A percentile compares a stretch with the other conserved stretches of the same genome.
phyloP scores from a whole-genome alignment of 2,113 vertebrate genomes.

The Marmota monax region DNA sequence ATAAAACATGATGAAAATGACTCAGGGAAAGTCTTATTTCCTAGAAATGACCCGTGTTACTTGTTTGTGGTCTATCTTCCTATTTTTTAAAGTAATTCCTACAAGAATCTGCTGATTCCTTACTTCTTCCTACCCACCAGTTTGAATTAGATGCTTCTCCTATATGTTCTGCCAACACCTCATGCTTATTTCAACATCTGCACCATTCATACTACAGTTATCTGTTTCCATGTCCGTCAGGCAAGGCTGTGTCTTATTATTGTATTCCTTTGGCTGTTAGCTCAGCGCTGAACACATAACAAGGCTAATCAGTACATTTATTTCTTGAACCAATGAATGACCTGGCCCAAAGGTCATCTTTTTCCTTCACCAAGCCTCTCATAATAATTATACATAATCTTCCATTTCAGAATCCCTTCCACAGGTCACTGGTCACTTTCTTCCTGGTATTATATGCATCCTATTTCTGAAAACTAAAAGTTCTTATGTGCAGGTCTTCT shows the following conservation, averaged over 20 bases:
- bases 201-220: neutral
- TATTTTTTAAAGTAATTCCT: neutral
- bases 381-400: neutral
- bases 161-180: neutral
- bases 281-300: neutral
- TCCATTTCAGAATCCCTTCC: conserved; percentile 22
- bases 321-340: conserved; percentile 24
- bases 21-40: neutral
- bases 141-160: neutral
- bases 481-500: neutral
- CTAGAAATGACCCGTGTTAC: neutral
- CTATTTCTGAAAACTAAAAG: conserved; percentile 9
- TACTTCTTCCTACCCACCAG: neutral
- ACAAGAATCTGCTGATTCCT: neutral
- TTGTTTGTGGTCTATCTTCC: neutral
- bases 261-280: conserved; percentile 35
- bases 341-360: neutral
- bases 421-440: neutral
- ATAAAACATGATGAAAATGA: neutral
- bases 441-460: neutral
- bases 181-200: neutral
- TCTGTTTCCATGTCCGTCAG: neutral
- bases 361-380: neutral
- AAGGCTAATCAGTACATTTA: neutral
- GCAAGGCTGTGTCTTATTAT: neutral